A percentile compares a stretch with the other conserved stretches of the same genome.
Evolutionary conservation across 2,113 vertebrate genomes (phyloP).

Genomic region (Mastomys coucha): DNA sequence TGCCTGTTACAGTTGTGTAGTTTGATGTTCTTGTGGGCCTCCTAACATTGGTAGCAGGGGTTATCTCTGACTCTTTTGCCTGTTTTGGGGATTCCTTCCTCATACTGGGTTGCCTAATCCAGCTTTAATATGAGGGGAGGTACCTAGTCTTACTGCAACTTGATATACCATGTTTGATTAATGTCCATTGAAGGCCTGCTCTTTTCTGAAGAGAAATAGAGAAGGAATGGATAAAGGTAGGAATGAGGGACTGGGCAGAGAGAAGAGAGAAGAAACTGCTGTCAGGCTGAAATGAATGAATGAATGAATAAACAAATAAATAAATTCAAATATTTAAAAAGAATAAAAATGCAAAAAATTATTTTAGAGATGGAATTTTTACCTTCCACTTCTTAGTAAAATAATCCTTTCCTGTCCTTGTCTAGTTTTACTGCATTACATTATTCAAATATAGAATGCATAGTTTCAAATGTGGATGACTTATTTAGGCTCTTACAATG

Average conservation of each 20-base stretch:
- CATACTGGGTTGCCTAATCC: neutral
- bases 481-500: neutral
- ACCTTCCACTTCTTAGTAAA: neutral
- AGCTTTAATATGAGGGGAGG: neutral
- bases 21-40: neutral
- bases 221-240: neutral
- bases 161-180: neutral
- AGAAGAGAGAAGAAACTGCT: neutral
- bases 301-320: neutral
- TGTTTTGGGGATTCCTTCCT: neutral
- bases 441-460: neutral
- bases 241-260: neutral
- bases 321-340: neutral
- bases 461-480: slow-evolving; percentile 14
- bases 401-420: neutral
- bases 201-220: neutral
- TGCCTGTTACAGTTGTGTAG: neutral
- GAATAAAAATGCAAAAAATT: neutral
- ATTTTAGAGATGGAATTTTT: neutral
- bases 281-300: neutral
- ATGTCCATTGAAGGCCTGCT: neutral
- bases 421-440: neutral
- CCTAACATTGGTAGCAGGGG: neutral
- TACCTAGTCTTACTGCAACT: neutral
- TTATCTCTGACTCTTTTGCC: neutral